Evolutionary conservation across 2,888 invertebrate species (phyloP).

Genomic region (Merodon equestris): DNA sequence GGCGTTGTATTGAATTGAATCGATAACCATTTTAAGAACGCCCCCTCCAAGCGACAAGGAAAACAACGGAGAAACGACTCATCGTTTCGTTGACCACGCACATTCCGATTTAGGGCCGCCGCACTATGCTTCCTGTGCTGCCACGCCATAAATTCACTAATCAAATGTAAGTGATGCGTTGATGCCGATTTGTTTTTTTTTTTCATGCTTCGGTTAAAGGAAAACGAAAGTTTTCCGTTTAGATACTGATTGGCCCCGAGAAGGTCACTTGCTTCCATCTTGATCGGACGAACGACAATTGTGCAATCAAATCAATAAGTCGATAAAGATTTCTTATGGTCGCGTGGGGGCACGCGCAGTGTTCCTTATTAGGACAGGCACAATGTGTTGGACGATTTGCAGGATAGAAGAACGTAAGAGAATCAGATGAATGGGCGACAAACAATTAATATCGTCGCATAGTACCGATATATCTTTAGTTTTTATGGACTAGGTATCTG

Average conservation of each 20-base stretch:
- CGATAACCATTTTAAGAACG: too few species aligned
- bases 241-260: constrained; percentile 11
- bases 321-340: constrained; percentile 38
- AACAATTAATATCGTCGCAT: constrained; percentile 58
- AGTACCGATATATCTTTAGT: constrained; percentile 40
- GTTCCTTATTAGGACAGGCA: constrained; percentile 4
- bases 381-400: too few species aligned
- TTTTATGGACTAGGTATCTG: constrained; percentile 57
- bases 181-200: constrained; percentile 33
- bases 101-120: constrained; percentile 38
- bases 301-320: constrained; percentile 50
- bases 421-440: constrained; percentile 35
- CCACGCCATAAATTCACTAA: constrained; percentile 5
- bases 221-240: constrained; percentile 59
- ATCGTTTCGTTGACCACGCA: constrained; percentile 27
- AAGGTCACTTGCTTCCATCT: constrained; percentile 52
- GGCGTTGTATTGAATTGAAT: too few species aligned
- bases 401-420: not conserved
- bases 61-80: too few species aligned
- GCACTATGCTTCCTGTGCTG: too few species aligned
- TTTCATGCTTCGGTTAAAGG: constrained; percentile 63
- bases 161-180: constrained; percentile 27
- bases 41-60: too few species aligned
- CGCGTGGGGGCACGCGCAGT: constrained; percentile 6
- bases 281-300: constrained; percentile 49